Percentiles rank a stretch among this genome's conserved stretches.
These are phyloP conservation scores for Camptogramma bilineatum DNA, from an alignment of 2,888 invertebrate species.

Conservation along the genomic window DNA sequence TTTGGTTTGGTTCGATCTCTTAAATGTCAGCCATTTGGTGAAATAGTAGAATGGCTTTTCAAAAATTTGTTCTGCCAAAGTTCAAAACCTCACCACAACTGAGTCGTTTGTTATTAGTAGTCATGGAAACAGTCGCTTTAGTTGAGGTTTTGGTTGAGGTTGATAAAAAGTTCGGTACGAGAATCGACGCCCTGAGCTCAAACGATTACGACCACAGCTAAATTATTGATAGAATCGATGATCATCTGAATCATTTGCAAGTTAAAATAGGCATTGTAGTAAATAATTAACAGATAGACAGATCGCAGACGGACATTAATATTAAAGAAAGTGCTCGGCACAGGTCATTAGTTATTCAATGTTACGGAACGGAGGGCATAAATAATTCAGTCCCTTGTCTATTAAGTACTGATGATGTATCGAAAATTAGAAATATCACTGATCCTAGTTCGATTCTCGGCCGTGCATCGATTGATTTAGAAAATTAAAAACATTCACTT, in stretches of 20 bases:
- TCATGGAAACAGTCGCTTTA: too few relatives aligned
- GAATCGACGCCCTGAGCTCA: too few relatives aligned
- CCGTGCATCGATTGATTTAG: not conserved
- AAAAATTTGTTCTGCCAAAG: too few relatives aligned
- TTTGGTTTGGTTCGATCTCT: too few relatives aligned
- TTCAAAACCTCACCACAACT: too few relatives aligned
- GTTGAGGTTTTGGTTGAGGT: too few relatives aligned
- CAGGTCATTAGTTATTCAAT: slow-evolving; percentile 77
- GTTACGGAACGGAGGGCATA: slow-evolving; percentile 77
- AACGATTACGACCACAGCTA: not conserved
- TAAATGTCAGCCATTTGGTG: too few relatives aligned
- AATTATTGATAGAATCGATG: slow-evolving; percentile 18
- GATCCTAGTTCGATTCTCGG: not conserved
- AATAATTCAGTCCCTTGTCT: slow-evolving; percentile 54
- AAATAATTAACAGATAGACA: slow-evolving; percentile 42
- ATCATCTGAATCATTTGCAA: slow-evolving; percentile 23
- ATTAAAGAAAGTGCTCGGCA: slow-evolving; percentile 44
- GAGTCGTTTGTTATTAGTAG: too few relatives aligned
- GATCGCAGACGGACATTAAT: slow-evolving; percentile 44
- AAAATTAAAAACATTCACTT: too few relatives aligned
- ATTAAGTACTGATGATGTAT: slow-evolving; percentile 41
- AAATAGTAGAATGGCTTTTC: too few relatives aligned
- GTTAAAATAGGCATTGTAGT: slow-evolving; percentile 28
- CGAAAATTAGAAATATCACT: not conserved
- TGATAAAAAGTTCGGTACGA: too few relatives aligned